These are phyloP conservation scores for Phalangium opilio DNA, from an alignment of 2,888 invertebrate species.

Conservation along the genomic window DNA sequence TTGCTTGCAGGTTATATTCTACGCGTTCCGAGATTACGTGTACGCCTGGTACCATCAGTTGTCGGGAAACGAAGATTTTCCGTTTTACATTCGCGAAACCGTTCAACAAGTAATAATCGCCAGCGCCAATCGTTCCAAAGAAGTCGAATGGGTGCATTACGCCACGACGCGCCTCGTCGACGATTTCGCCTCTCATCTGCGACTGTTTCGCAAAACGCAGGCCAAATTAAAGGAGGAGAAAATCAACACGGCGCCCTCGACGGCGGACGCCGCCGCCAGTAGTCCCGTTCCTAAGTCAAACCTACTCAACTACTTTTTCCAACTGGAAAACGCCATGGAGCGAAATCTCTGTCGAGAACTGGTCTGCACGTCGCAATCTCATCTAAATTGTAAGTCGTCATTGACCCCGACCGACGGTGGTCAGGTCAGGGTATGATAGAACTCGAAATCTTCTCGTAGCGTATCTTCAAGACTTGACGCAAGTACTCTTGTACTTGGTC, in stretches of 20 bases:
- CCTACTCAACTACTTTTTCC: slow-evolving; percentile 67
- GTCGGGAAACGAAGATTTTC: slow-evolving; percentile 55
- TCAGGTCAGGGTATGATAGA: too few species aligned
- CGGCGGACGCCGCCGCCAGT: too few species aligned
- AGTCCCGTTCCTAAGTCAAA: slow-evolving; percentile 22
- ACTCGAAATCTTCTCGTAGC: too few species aligned
- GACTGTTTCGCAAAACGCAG: slow-evolving; percentile 62
- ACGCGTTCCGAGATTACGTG: slow-evolving; percentile 65
- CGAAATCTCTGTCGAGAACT: slow-evolving; percentile 61
- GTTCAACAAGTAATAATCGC: slow-evolving; percentile 54
- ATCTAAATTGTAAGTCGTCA: slow-evolving; percentile 38
- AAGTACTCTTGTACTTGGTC: slow-evolving; percentile 63
- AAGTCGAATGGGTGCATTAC: slow-evolving; percentile 78
- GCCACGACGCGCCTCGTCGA: slow-evolving; percentile 74
- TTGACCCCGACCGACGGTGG: too few species aligned
- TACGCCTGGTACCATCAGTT: slow-evolving; percentile 44
- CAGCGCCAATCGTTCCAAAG: slow-evolving; percentile 55
- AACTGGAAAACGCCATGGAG: slow-evolving; percentile 73
- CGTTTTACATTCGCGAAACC: slow-evolving; percentile 48
- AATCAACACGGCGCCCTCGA: slow-evolving; percentile 29
- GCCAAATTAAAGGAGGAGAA: slow-evolving; percentile 34
- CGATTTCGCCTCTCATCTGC: slow-evolving; percentile 74
- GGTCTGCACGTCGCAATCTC: slow-evolving; percentile 50
- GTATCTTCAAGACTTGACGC: slow-evolving; percentile 61
- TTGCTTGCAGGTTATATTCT: slow-evolving; percentile 40